Base-by-base conservation (phyloP, 2,888 invertebrate species). In the Zaprionus obscuricornis region DNA sequence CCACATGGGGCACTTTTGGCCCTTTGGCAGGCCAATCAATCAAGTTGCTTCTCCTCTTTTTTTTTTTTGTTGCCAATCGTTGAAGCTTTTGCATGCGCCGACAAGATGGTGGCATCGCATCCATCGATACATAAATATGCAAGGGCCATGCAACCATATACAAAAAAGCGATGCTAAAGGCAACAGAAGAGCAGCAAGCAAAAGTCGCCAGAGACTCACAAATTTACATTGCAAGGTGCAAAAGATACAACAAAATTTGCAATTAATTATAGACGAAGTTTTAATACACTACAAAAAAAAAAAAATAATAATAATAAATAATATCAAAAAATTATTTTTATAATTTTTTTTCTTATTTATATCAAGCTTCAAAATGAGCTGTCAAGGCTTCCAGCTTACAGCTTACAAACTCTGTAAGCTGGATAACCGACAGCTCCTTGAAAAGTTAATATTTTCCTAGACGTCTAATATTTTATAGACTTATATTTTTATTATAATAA, bases 141-240 rank as follows among this genome's bases (percentile, higher is more conserved):
- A 77, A 74, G 76, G 65, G 50, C 46, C 62, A 50, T 42, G 42
- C 11, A 36, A 27, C 45, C 52, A 33, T 45, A 40, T 22, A 29
- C 40, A 59, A 51, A 57, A 46, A 60, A 42, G 40, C 27, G 45
- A 27, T 37, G 26, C 36, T 56, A 29, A 49, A 36, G 5, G 27
- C 33, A 13, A 29, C 40, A 47, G 26, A 58, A 43, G 43, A 45
- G 39, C 36, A 58, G 37, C 51, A 67, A 4, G 22, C 60, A 46
- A 52, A 26, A 37, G 52, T 40, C 34, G 46, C 29, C 22, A 47
- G 60, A 51, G 29, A 31, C 36, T 36, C 42, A 73, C 71, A 74
- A 79, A 87, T 87, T 87, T 87, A 87, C 88, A 87, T 87, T 82
- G 85, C 87, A 83, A 82, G 84, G 70, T 72, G 73, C 74, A 75